A percentile compares a stretch with the other conserved stretches of the same genome.
Conservation (phyloP, 2,797 vertebrate genomes). For the Rhodeus uyekii region DNA sequence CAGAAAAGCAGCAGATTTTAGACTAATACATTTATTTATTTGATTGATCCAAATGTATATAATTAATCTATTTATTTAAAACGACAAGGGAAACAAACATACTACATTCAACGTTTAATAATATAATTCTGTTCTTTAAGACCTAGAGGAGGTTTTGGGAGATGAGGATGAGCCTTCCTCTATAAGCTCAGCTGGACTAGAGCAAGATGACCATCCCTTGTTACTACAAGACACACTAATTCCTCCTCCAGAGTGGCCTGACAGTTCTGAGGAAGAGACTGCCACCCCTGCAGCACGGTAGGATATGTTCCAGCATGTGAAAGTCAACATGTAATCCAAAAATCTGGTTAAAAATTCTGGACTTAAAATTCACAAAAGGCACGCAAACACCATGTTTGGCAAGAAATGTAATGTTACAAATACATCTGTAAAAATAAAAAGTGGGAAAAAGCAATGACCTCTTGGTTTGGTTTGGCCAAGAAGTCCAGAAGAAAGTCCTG, state of each 20-base stretch:
- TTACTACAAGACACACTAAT: constrained; percentile 63
- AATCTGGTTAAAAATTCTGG: no score
- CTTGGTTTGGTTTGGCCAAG: no score
- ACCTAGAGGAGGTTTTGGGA: constrained; percentile 73
- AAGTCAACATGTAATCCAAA: no score
- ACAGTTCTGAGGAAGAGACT: constrained; percentile 62
- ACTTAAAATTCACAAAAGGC: no score
- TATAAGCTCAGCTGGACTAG: constrained; percentile 25
- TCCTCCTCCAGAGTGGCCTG: constrained; percentile 75
- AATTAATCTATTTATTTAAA: background rate
- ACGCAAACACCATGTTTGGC: no score
- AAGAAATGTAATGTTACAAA: background rate
- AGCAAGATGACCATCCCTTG: constrained; percentile 60
- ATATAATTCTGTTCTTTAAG: constrained; percentile 54
- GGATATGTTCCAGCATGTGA: constrained; percentile 46
- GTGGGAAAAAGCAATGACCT: background rate
- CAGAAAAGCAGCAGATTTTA: background rate
- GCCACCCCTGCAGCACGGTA: constrained; percentile 59
- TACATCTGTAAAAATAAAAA: background rate
- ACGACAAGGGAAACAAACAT: background rate
- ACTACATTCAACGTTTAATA: background rate
- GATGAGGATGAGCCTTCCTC: constrained; percentile 50
- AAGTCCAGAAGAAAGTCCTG: no score
- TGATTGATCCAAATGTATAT: background rate
- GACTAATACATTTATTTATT: background rate